These are phyloP conservation scores for Microplitis mediator DNA, from an alignment of 1,140 invertebrate species.

Conservation along the genomic window DNA sequence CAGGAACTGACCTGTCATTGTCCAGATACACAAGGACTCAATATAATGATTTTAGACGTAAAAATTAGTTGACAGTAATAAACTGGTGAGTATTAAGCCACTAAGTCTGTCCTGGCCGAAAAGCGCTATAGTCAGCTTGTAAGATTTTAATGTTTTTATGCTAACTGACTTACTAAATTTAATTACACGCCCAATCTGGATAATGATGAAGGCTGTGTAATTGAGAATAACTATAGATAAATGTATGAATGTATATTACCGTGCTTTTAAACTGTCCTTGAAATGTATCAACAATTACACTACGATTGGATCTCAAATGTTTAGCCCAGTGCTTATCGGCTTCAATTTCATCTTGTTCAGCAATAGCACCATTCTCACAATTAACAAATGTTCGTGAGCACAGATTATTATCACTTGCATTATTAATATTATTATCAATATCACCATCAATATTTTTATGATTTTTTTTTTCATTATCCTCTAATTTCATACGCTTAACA, in stretches of 20 bases:
- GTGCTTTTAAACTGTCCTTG: slow-evolving; percentile 77
- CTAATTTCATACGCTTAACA: slow-evolving; percentile 60
- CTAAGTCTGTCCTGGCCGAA: no score
- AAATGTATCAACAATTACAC: slow-evolving; percentile 74
- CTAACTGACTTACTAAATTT: no score
- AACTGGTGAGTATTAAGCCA: no score
- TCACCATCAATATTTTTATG: slow-evolving; percentile 44
- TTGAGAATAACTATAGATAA: not conserved
- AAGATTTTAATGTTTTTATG: no score
- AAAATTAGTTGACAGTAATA: no score
- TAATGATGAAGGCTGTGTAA: no score
- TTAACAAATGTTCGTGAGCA: slow-evolving; percentile 42
- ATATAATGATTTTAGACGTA: no score
- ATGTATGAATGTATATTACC: slow-evolving; percentile 55
- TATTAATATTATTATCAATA: slow-evolving; percentile 14
- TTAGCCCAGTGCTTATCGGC: slow-evolving; percentile 70
- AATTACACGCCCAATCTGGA: no score
- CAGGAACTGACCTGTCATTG: no score
- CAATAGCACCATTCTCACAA: slow-evolving; percentile 50
- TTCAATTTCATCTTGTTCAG: slow-evolving; percentile 57
- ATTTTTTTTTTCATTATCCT: slow-evolving; percentile 60
- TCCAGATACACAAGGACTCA: no score
- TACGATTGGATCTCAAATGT: slow-evolving; percentile 67
- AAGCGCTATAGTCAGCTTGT: no score
- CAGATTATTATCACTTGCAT: slow-evolving; percentile 30